Conservation (phyloP, 2,888 invertebrate genomes). For the Embidobia sp. region DNA sequence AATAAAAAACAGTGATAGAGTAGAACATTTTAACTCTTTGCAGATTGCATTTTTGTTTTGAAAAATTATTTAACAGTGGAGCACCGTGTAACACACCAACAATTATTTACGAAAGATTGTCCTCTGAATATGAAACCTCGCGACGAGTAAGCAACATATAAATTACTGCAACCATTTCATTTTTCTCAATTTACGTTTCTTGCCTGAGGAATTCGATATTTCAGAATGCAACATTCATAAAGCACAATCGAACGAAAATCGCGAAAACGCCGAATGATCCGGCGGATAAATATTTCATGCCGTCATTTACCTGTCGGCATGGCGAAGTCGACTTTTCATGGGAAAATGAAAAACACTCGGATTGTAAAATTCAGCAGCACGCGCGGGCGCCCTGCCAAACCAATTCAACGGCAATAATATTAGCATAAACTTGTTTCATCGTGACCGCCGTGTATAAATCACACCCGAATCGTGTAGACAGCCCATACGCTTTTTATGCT, state of each 20-base stretch:
- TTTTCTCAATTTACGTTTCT: constrained; percentile 4
- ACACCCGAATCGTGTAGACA: constrained; percentile 64
- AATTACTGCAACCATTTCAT: background rate
- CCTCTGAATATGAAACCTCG: no score
- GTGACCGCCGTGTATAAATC: constrained; percentile 71
- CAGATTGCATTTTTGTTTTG: no score
- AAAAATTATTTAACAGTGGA: no score
- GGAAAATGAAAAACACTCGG: constrained; percentile 52
- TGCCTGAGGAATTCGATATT: background rate
- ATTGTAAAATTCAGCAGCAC: constrained; percentile 73
- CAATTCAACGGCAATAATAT: constrained; percentile 78
- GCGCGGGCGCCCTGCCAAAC: constrained; percentile 75
- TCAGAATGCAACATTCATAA: constrained; percentile 5
- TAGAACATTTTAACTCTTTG: no score
- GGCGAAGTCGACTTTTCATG: constrained; percentile 38
- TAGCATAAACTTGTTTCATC: constrained; percentile 76
- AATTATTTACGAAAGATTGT: no score
- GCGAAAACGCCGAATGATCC: constrained; percentile 1
- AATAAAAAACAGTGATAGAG: no score
- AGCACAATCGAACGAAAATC: background rate
- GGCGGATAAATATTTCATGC: constrained; percentile 12
- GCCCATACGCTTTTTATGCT: constrained; percentile 44
- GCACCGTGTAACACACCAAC: no score
- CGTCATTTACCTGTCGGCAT: constrained; percentile 15
- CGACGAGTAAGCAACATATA: no score